Evolutionary conservation across 2,113 vertebrate genomes (phyloP).

Genomic region (Junco hyemalis): DNA sequence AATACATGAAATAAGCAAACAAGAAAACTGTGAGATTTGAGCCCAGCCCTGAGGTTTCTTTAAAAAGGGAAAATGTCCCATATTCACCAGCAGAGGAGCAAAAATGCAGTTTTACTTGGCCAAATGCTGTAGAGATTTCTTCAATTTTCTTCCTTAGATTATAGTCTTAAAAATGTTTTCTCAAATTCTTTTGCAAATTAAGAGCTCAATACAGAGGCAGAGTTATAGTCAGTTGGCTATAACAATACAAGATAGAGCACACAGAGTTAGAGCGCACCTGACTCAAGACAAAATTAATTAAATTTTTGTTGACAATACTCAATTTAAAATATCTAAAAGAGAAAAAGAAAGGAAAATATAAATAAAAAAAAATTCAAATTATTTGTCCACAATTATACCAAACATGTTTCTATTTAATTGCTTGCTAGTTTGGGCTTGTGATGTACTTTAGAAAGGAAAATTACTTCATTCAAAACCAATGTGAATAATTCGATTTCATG

Average conservation of each 20-base stretch:
- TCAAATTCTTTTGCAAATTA: background rate
- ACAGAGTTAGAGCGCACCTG: background rate
- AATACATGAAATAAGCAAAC: background rate
- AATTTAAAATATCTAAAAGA: background rate
- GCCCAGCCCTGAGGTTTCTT: background rate
- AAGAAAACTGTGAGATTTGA: background rate
- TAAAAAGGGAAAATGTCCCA: background rate
- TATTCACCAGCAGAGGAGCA: background rate
- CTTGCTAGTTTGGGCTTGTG: background rate
- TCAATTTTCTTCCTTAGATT: background rate
- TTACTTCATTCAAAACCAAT: background rate
- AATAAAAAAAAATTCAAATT: background rate
- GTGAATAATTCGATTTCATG: background rate
- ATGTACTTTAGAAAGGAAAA: background rate
- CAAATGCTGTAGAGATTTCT: background rate
- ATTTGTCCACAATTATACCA: background rate
- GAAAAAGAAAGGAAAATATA: background rate
- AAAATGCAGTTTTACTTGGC: background rate
- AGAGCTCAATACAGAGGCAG: background rate
- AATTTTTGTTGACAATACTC: background rate
- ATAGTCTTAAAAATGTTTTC: background rate
- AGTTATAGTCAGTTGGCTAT: background rate
- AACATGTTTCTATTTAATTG: background rate
- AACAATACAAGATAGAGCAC: background rate
- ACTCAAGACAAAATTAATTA: background rate